These are phyloP conservation scores for Oscheius sp. DNA, from an alignment of 2,888 invertebrate genomes.

Conservation along the genomic window DNA sequence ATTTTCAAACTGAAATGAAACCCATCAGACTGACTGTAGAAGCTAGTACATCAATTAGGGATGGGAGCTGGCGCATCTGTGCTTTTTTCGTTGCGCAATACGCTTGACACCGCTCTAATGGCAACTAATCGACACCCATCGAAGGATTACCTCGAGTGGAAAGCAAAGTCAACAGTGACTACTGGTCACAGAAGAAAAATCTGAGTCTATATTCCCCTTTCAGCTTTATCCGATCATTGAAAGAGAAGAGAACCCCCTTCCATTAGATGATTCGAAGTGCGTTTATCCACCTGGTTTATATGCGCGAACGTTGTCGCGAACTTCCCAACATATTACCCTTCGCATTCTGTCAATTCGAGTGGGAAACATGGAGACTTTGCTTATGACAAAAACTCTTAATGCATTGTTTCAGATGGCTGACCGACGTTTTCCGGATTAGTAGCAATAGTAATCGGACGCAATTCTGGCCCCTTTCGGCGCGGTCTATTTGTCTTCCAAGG, in stretches of 20 bases:
- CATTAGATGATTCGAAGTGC: slow-evolving; percentile 26
- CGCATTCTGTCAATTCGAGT: neutral
- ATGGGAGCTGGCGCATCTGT: slow-evolving; percentile 32
- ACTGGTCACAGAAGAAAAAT: neutral
- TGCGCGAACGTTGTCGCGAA: neutral
- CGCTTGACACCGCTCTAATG: slow-evolving; percentile 33
- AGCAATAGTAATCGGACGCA: slow-evolving; percentile 11
- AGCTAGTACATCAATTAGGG: slow-evolving; percentile 15
- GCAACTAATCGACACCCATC: slow-evolving; percentile 35
- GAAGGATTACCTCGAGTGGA: slow-evolving; percentile 30
- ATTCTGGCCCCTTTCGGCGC: slow-evolving; percentile 12
- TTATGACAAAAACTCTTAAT: neutral
- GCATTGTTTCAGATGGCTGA: slow-evolving; percentile 1
- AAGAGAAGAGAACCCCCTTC: slow-evolving; percentile 21
- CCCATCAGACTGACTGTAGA: neutral
- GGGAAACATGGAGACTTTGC: too few relatives aligned
- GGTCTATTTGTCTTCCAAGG: slow-evolving; percentile 24
- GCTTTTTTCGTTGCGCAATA: slow-evolving; percentile 33
- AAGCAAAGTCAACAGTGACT: slow-evolving; percentile 18
- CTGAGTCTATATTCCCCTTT: neutral
- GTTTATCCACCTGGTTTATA: slow-evolving; percentile 27
- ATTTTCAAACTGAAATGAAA: too few relatives aligned
- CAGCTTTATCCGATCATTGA: slow-evolving; percentile 18
- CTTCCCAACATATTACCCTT: neutral
- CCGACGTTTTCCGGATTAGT: slow-evolving; percentile 24